Base-by-base conservation (phyloP, 2,888 invertebrate species). In the Agrotis puta region DNA sequence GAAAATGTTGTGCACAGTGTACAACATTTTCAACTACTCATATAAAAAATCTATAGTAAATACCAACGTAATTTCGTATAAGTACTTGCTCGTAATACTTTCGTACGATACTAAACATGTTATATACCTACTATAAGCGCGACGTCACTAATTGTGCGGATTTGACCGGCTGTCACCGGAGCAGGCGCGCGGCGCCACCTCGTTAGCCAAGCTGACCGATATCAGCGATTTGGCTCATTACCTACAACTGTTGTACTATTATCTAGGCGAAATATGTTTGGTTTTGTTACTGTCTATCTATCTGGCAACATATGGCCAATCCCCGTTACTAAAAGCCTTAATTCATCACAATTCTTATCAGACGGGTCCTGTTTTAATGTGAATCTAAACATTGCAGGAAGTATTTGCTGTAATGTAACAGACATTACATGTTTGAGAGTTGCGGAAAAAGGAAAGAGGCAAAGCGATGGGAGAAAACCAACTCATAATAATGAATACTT, bases 141-240 rank as follows among this genome's bases (percentile, higher is more conserved):
- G 78, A 74, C 74, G 78, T 74, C 74, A 74, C 33, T 56, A 61
- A 50, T 50, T 61, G 33, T 20, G 18, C 20, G 50, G 48, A 71
- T 61, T 27, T 50, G 20, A 16, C 53, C 56, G 59, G 33, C 70
- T 61, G 72, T 56, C 62, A 24, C 24, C 18, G 39, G 54, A 22
- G 27, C 22, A 33, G 70, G 27, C 39, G 2, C 39, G 39, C 54
- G 71, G 43, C 45, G 50, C 62, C 79, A 27, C 13, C 45, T 72
- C 24, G n/a, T 72, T 74, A 72, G 45, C 9, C 50, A 13, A 22
- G 47, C 27, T 61, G 24, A 51, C 50, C 39, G 62, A 45, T 72
- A 78, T 56, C 54, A 50, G 24, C 20, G 0, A 48, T 50, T 54
- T 48, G 22, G 48, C 43, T 59, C 13, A 39, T 27, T 76, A 70